These are phyloP conservation scores for Panzeria rudis DNA, from an alignment of 2,888 invertebrate genomes.

Conservation along the genomic window DNA sequence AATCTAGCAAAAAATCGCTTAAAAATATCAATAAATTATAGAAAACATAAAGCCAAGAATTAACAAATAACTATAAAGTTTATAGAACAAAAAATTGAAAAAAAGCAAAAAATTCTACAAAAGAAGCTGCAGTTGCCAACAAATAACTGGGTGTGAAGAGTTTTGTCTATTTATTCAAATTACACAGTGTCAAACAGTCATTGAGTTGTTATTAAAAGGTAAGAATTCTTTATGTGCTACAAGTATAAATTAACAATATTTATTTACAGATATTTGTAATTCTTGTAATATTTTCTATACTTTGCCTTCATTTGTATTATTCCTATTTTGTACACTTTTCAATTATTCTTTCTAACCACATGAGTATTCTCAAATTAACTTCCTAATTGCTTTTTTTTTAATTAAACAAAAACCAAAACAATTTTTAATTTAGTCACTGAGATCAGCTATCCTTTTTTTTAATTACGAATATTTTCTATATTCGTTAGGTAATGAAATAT, in stretches of 20 bases:
- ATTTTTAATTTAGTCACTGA: not conserved
- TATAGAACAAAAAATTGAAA: conserved; percentile 4
- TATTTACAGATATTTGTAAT: not conserved
- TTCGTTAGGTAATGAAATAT: conserved; percentile 34
- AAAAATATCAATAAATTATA: conserved; percentile 32
- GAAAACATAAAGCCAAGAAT: not conserved
- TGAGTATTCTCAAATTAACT: conserved; percentile 18
- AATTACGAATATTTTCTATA: not conserved
- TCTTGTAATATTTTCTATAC: not conserved
- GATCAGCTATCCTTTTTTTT: not conserved
- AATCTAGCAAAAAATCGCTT: conserved; percentile 19
- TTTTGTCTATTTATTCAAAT: conserved; percentile 36
- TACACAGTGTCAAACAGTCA: conserved; percentile 19
- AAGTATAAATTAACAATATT: not conserved
- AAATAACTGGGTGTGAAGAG: conserved; percentile 49
- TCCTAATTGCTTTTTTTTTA: conserved; percentile 35
- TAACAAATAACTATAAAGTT: not conserved
- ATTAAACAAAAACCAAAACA: not conserved
- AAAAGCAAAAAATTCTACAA: conserved; percentile 2
- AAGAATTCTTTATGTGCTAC: conserved; percentile 5
- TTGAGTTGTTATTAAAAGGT: conserved; percentile 40
- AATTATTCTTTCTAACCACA: conserved; percentile 28
- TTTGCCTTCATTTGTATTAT: not conserved
- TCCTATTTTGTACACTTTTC: not conserved
- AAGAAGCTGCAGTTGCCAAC: conserved; percentile 9